phyloP scores from a whole-genome alignment of 2,113 vertebrate species.

The Eubucco bourcierii region DNA sequence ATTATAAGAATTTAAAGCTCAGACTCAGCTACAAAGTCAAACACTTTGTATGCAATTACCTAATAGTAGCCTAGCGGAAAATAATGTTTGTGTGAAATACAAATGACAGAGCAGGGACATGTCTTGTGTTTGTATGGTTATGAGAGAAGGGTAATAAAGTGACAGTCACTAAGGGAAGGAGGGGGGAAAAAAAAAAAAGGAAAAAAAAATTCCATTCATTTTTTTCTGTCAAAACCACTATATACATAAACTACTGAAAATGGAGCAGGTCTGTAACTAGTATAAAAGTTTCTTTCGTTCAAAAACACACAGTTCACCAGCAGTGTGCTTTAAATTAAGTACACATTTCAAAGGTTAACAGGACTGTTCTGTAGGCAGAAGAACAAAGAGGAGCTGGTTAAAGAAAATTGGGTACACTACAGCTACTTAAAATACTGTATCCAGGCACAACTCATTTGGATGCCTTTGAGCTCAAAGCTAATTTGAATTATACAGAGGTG shows the following conservation, averaged over 20 bases:
- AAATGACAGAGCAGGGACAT: background rate
- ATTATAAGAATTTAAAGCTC: background rate
- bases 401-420: constrained; percentile 22
- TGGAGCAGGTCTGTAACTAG: background rate
- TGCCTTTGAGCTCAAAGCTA: constrained; percentile 49
- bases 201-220: background rate
- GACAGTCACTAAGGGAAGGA: background rate
- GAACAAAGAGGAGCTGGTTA: constrained; percentile 48
- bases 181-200: background rate
- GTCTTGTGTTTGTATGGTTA: background rate
- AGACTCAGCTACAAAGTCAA: background rate
- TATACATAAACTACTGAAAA: constrained; percentile 21
- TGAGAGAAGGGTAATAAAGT: background rate
- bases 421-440: constrained; percentile 42
- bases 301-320: constrained; percentile 2
- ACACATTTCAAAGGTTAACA: constrained; percentile 49
- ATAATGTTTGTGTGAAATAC: background rate
- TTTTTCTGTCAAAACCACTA: constrained; percentile 13
- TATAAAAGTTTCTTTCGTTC: constrained; percentile 33
- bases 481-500: constrained; percentile 39
- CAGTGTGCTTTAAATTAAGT: constrained; percentile 63
- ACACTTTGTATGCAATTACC: background rate
- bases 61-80: background rate
- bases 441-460: constrained; percentile 43
- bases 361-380: constrained; percentile 35